Evolutionary conservation across 2,113 vertebrate genomes (phyloP).

Genomic region (Rynchops niger): DNA sequence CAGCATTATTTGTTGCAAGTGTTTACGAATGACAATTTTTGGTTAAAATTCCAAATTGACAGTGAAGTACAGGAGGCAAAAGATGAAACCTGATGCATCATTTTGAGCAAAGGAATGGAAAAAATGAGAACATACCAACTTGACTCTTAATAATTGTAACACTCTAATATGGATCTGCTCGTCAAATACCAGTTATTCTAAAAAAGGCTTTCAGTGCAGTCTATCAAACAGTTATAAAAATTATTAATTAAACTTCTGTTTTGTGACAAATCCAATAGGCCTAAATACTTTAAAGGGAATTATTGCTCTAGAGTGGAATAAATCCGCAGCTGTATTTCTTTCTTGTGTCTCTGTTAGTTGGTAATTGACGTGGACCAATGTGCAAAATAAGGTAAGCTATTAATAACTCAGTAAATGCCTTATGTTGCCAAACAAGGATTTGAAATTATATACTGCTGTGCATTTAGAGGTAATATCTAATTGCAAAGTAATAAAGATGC

Average conservation of each 20-base stretch:
- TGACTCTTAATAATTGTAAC: background rate
- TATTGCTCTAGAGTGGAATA: background rate
- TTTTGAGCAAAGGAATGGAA: background rate
- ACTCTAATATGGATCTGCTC: background rate
- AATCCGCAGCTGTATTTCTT: background rate
- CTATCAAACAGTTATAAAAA: background rate
- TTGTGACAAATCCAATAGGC: background rate
- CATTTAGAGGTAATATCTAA: background rate
- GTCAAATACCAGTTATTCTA: background rate
- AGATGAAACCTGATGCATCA: background rate
- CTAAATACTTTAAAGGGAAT: background rate
- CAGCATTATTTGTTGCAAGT: background rate
- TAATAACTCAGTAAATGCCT: background rate
- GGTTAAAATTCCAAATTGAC: background rate
- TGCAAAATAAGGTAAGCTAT: conserved; percentile 4
- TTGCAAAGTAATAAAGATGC: background rate
- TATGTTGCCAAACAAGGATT: background rate
- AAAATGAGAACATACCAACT: background rate
- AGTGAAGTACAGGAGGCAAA: background rate
- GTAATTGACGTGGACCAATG: background rate
- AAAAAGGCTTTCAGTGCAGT: background rate
- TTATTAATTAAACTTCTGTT: background rate
- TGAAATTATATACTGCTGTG: background rate
- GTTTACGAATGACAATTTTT: background rate
- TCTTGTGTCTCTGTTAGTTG: background rate